Evolutionary conservation across 2,797 vertebrate species (phyloP).

Genomic region (Spea hammondii): DNA sequence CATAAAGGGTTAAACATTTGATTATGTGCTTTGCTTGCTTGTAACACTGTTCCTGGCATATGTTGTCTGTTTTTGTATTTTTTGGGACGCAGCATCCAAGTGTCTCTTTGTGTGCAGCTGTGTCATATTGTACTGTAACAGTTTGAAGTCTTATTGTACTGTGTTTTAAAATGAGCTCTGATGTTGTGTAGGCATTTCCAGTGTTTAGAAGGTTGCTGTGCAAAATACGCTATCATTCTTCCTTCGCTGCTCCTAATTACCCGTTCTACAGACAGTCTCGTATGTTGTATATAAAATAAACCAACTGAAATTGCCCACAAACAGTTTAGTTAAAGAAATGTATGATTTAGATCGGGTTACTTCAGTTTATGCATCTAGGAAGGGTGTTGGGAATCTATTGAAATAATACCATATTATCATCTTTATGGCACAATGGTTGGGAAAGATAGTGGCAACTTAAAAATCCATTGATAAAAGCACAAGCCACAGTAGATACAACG

Average conservation of each 20-base stretch:
- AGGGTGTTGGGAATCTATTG: neutral
- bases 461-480: neutral
- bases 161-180: conserved; percentile 8
- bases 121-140: conserved; percentile 55
- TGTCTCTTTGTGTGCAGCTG: conserved; percentile 62
- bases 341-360: neutral
- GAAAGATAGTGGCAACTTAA: neutral
- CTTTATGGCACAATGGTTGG: neutral
- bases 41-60: conserved; percentile 53
- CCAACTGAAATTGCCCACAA: neutral
- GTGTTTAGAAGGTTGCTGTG: conserved; percentile 1
- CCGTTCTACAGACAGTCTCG: neutral
- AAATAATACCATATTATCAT: neutral
- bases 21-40: conserved; percentile 22
- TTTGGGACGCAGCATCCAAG: conserved; percentile 55
- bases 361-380: neutral
- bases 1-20: conserved; percentile 2
- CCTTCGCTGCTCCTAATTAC: conserved; percentile 9
- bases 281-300: neutral
- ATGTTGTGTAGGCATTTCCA: neutral
- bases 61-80: conserved; percentile 58
- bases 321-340: neutral
- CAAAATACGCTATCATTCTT: neutral
- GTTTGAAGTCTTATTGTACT: neutral
- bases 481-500: neutral